Evolutionary conservation across 2,113 vertebrate genomes (phyloP), one percentile per base, ranked within the genome.

Genomic region (Sander lucioperca): DNA sequence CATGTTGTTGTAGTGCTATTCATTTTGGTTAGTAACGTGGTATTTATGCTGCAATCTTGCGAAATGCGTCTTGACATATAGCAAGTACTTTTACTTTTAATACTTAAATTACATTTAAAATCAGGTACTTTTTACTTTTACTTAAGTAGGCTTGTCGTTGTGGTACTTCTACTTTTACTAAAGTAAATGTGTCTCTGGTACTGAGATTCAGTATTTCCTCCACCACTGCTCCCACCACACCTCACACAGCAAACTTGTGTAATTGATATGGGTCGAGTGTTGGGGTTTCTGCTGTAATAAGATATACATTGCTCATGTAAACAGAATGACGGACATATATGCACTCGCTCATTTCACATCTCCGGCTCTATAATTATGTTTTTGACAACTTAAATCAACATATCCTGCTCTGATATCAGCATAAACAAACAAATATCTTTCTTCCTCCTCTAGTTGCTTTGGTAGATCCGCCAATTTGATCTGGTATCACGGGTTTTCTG

Each of bases 221-320:
- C 27, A 27, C 7, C 67, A 48, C 39, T 30, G 54, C 77, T 74
- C 87, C 45, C 33, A 45, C 70, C 54, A 3, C 47, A 58, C 9
- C 47, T 45, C 72, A 61, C 73, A 74, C 90, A 74, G 51, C 79
- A 62, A 50, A 47, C 43, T 8, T n/a, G n/a, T 5, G 10, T 69
- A 45, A 79, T 70, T 83, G 61, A 67, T 82, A 65, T 56, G 65
- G 30, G 18, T 23, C 57, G 62, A 83, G 50, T 39, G 67, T 47
- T 73, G 15, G 71, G 33, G 18, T 74, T 74, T 70, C 72, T 57
- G 65, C 77, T 36, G 6, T 79, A 61, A 75, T 63, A 48, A 84
- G 71, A 86, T 53, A 78, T 65, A 68, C 71, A 77, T 68, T 21
- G 65, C 53, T 63, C 0, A 1, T 48, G 63, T 39, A 77, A 77